phyloP scores from a whole-genome alignment of 2,113 vertebrate genomes.

The Hippocampus abdominalis region DNA sequence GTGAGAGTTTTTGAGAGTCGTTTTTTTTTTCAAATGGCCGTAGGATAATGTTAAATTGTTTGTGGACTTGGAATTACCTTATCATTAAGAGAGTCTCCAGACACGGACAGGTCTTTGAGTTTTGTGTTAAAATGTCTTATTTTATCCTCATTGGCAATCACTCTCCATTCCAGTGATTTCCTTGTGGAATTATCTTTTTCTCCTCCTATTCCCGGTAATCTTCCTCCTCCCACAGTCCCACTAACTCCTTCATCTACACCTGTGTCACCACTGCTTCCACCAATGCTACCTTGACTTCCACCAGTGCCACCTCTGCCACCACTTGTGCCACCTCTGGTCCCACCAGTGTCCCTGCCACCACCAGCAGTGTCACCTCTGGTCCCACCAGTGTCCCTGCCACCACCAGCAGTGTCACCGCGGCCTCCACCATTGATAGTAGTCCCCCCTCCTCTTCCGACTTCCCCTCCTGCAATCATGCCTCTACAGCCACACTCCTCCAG shows the following conservation, averaged over 20 bases:
- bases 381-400: constrained; percentile 21
- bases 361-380: constrained; percentile 18
- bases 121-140: constrained; percentile 72
- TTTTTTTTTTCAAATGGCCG: neutral
- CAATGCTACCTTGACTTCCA: constrained; percentile 12
- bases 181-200: constrained; percentile 52
- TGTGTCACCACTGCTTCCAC: constrained; percentile 1
- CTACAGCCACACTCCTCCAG: constrained; percentile 57
- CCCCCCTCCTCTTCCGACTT: neutral
- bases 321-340: constrained; percentile 17
- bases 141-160: constrained; percentile 75
- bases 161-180: constrained; percentile 76
- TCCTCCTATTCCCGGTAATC: constrained; percentile 32
- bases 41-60: neutral
- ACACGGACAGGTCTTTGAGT: constrained; percentile 75
- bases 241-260: constrained; percentile 24
- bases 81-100: constrained; percentile 71
- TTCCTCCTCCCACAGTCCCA: neutral
- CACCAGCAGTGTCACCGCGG: constrained; percentile 10
- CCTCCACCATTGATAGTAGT: constrained; percentile 7
- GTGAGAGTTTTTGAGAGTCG: neutral
- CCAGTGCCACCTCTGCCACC: constrained; percentile 18
- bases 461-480: constrained; percentile 2
- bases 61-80: constrained; percentile 28
- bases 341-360: constrained; percentile 19